phyloP scores from a whole-genome alignment of 2,113 vertebrate species.

The Xiphorhynchus elegans region DNA sequence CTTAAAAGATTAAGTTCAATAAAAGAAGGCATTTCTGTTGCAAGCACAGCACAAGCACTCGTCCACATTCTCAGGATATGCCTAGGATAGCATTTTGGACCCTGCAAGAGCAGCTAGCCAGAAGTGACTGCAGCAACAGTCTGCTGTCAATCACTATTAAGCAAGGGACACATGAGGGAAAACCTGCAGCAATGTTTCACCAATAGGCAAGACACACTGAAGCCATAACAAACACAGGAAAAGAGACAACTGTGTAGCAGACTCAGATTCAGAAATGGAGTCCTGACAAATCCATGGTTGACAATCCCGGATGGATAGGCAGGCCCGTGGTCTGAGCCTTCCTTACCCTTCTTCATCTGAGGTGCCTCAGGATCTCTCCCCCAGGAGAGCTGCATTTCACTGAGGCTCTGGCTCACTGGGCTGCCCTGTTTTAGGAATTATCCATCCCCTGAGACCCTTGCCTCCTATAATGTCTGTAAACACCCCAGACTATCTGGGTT shows the following conservation, averaged over 20 bases:
- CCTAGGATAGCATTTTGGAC: background rate
- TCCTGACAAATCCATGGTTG: background rate
- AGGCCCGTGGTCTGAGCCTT: background rate
- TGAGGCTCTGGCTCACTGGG: background rate
- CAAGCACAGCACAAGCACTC: background rate
- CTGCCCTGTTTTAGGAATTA: background rate
- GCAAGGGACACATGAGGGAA: background rate
- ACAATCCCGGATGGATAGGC: background rate
- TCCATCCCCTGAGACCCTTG: background rate
- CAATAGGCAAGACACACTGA: background rate
- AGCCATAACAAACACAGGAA: background rate
- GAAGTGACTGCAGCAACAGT: background rate
- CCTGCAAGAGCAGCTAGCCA: background rate
- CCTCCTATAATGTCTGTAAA: background rate
- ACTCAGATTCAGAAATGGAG: background rate
- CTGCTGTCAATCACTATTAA: background rate
- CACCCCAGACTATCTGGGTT: background rate
- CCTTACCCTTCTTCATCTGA: background rate
- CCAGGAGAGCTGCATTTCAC: background rate
- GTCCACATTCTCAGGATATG: background rate
- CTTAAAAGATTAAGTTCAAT: background rate
- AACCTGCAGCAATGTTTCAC: background rate
- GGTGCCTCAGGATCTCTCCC: background rate
- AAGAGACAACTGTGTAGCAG: background rate
- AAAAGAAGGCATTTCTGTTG: background rate